phyloP scores from a whole-genome alignment of 1,140 invertebrate species.

The Phthorimaea operculella region DNA sequence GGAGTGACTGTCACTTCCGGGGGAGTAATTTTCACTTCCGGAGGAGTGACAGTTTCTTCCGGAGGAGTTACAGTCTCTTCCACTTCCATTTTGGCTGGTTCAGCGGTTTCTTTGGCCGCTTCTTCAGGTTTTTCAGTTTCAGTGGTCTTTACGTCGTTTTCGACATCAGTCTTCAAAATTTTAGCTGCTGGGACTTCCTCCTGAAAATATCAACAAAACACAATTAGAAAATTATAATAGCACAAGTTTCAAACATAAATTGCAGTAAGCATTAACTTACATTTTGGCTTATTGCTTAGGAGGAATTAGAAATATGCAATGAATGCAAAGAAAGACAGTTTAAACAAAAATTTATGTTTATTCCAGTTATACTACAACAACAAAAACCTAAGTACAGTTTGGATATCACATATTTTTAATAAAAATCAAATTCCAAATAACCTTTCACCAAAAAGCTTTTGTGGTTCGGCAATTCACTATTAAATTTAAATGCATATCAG shows the following conservation, averaged over 20 bases:
- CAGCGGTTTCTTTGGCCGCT: conserved; percentile 13
- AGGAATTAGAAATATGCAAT: too few species aligned
- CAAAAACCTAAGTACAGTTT: too few species aligned
- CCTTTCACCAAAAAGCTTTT: too few species aligned
- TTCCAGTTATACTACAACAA: too few species aligned
- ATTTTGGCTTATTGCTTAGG: too few species aligned
- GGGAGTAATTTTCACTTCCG: conserved; percentile 23
- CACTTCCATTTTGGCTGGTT: conserved; percentile 45
- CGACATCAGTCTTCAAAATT: conserved; percentile 47
- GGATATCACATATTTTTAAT: too few species aligned
- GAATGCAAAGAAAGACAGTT: too few species aligned
- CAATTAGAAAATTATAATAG: not conserved
- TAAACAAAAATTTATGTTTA: too few species aligned
- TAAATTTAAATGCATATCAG: too few species aligned
- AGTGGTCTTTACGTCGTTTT: conserved; percentile 32
- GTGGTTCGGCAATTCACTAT: too few species aligned
- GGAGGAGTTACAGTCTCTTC: conserved; percentile 23
- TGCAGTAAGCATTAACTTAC: too few species aligned
- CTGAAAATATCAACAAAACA: conserved; percentile 29
- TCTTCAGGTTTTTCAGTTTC: conserved; percentile 13
- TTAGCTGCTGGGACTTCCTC: conserved; percentile 48
- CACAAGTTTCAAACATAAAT: not conserved
- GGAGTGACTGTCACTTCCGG: conserved; percentile 20
- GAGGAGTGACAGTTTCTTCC: conserved; percentile 8
- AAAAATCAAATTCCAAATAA: too few species aligned